phyloP scores from a whole-genome alignment of 1,140 invertebrate genomes.

The Diorhabda carinulata region DNA sequence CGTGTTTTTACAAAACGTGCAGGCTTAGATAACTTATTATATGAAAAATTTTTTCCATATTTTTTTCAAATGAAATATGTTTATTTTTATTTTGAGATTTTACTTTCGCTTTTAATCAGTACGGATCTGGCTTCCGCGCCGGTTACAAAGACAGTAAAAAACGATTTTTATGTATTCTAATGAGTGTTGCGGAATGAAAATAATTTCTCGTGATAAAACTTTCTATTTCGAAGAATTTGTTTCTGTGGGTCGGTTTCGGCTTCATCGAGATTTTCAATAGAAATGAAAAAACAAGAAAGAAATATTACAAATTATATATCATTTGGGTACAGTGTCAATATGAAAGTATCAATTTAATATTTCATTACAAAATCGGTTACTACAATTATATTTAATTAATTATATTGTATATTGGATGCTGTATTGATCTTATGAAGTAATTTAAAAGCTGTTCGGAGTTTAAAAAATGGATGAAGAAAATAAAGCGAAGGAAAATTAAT shows the following conservation, averaged over 20 bases:
- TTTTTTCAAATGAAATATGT: too few relatives aligned
- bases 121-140: background rate
- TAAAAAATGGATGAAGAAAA: background rate
- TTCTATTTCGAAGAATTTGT: background rate
- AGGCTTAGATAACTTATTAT: too few relatives aligned
- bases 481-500: background rate
- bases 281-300: background rate
- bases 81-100: too few relatives aligned
- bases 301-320: too few relatives aligned
- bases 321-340: too few relatives aligned
- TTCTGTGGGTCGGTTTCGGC: background rate
- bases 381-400: too few relatives aligned
- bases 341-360: too few relatives aligned
- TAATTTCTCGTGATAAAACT: background rate
- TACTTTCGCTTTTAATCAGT: background rate
- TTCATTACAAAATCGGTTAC: too few relatives aligned
- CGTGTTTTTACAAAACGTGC: too few relatives aligned
- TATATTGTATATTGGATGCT: too few relatives aligned
- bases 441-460: background rate
- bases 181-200: conserved; percentile 2
- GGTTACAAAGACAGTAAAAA: background rate
- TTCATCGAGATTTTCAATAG: background rate
- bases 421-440: too few relatives aligned
- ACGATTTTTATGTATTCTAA: background rate
- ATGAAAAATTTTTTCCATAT: too few relatives aligned